Evolutionary conservation across 1,140 invertebrate genomes (phyloP), one percentile per base, ranked within the genome.

Genomic region (Seison nebaliae): DNA sequence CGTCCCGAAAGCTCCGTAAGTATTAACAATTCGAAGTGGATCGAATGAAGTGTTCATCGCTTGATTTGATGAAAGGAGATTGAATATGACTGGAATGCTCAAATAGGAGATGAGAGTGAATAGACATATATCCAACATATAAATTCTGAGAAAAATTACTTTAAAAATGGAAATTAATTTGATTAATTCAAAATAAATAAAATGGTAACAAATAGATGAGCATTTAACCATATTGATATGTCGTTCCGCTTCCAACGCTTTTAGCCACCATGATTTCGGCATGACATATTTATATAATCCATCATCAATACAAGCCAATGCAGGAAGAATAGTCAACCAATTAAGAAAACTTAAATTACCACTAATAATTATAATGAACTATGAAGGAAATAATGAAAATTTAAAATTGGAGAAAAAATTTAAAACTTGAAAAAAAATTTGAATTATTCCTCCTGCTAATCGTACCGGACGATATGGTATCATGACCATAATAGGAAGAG

Each of bases 1-100:
- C 59, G 57, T 62, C 33, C 60, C 60, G 51, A 63, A 63, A 9
- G 59, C 59, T 15, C 60, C 60, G 46, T 63, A 63, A 9, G 60
- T 61, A 43, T 63, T 62, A 15, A 63, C 55, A 28, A 62, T 48
- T 43, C 58, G 37, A 24, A 62, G 49, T 17, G 57, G 53, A 31
- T 61, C 59, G 47, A 60, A 63, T 19, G 57, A 59, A 9, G 59
- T 59, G 40, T 63, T 63, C 60, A 63, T 62, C 11, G 48, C 46
- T 42, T 63, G 60, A 18, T 46, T 44, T 5, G 49, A 40, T 7
- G 60, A 63, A 7, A 60, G 20, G 0, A 63, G 47, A 40, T 63
- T 63, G 44, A 57, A 47, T 2, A 62, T 45, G 1, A 62, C 56
- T 12, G 59, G 59, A 12, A 63, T 43, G 45, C 59, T 62, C 4